Percentiles rank a stretch among this genome's conserved stretches.
Conservation (phyloP, 2,113 vertebrate genomes). For the Bujurquina vittata region DNA sequence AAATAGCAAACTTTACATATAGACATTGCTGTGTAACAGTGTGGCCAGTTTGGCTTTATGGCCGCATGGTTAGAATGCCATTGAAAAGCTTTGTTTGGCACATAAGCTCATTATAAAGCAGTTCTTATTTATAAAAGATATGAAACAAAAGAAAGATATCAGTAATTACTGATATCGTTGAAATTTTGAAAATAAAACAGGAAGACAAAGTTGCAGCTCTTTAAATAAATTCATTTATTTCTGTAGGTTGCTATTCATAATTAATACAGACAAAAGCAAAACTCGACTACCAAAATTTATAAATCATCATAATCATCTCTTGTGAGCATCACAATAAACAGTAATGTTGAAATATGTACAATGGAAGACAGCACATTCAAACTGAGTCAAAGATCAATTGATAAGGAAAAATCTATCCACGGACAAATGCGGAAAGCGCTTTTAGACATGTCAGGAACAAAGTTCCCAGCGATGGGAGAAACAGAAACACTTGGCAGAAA, state of each 20-base stretch:
- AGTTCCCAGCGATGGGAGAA: conserved; percentile 84
- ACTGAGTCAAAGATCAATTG: conserved; percentile 83
- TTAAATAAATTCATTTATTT: conserved; percentile 95
- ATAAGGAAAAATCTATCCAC: conserved; percentile 78
- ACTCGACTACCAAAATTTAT: conserved; percentile 82
- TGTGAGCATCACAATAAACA: conserved; percentile 85
- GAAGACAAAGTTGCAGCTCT: conserved; percentile 65
- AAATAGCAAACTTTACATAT: background rate
- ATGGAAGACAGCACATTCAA: conserved; percentile 91
- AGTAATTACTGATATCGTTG: background rate
- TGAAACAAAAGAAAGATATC: background rate
- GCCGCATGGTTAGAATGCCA: too few relatives aligned
- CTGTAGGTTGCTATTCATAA: conserved; percentile 92
- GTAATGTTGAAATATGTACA: conserved; percentile 87
- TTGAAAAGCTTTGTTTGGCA: background rate
- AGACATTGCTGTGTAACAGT: background rate
- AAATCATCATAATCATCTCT: conserved; percentile 79
- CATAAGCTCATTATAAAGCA: too few relatives aligned
- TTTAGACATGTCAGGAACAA: conserved; percentile 77
- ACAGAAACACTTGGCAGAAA: conserved; percentile 86
- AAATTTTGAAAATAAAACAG: background rate
- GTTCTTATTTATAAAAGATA: background rate
- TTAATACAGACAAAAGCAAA: conserved; percentile 92
- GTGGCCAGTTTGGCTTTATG: background rate
- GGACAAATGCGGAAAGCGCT: conserved; percentile 82